phyloP scores from a whole-genome alignment of 2,888 invertebrate genomes.

The Herminia tarsipennalis region DNA sequence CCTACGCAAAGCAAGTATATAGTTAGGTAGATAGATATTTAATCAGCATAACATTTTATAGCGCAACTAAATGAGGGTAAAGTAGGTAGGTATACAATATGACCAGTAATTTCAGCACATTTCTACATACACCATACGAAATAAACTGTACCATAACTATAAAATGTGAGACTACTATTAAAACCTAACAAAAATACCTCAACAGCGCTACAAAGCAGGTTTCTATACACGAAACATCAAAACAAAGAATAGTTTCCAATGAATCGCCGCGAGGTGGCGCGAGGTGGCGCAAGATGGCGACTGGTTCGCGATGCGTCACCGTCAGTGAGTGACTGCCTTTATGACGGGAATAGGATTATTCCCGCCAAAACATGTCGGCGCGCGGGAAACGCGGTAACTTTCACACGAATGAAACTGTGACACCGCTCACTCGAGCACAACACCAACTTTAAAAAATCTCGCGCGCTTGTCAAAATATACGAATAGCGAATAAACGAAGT shows the following conservation, averaged over 20 bases:
- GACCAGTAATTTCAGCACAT: too few species aligned
- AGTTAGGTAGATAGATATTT: too few species aligned
- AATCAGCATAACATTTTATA: too few species aligned
- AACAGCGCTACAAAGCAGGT: constrained; percentile 4
- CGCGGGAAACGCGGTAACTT: constrained; percentile 58
- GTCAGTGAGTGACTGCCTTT: constrained; percentile 41
- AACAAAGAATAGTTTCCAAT: constrained; percentile 23
- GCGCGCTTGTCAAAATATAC: constrained; percentile 8
- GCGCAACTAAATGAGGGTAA: too few species aligned
- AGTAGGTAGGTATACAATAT: too few species aligned
- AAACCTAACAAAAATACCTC: neutral
- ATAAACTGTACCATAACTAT: neutral
- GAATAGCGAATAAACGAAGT: constrained; percentile 1
- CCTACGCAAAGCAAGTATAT: too few species aligned
- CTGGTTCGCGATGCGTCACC: constrained; percentile 47
- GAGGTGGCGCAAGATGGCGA: constrained; percentile 22
- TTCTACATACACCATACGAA: too few species aligned
- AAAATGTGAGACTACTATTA: neutral
- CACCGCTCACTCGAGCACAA: constrained; percentile 17
- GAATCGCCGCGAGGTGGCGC: constrained; percentile 28
- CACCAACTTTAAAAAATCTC: constrained; percentile 18
- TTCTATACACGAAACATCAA: constrained; percentile 10
- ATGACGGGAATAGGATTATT: constrained; percentile 43
- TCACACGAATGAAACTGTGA: constrained; percentile 46
- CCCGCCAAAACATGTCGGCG: constrained; percentile 53